Evolutionary conservation across 2,797 vertebrate species (phyloP).

Genomic region (Menidia menidia): DNA sequence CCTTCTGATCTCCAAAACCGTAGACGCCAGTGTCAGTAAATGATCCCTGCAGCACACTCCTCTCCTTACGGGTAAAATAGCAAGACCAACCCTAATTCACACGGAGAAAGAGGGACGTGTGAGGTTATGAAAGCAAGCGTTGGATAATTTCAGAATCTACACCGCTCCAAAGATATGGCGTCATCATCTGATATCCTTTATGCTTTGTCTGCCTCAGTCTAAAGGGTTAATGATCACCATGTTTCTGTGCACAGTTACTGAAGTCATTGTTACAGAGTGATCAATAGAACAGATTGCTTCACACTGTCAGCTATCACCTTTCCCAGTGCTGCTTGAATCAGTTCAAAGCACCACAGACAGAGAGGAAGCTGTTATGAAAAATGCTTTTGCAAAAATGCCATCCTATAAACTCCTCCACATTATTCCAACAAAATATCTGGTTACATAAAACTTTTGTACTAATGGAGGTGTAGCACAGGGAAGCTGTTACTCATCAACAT

Average conservation of each 20-base stretch:
- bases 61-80: slow-evolving; percentile 73
- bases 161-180: not conserved
- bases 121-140: slow-evolving; percentile 31
- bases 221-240: slow-evolving; percentile 60
- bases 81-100: slow-evolving; percentile 39
- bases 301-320: slow-evolving; percentile 86
- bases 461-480: slow-evolving; percentile 12
- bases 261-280: slow-evolving; percentile 79
- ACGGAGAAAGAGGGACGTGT: slow-evolving; percentile 13
- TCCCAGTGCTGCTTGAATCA: slow-evolving; percentile 74
- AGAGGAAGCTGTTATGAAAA: not conserved
- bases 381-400: not conserved
- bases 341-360: slow-evolving; percentile 55
- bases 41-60: slow-evolving; percentile 65
- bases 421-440: slow-evolving; percentile 24
- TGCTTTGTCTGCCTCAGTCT: slow-evolving; percentile 21
- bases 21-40: slow-evolving; percentile 76
- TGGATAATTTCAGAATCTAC: slow-evolving; percentile 17
- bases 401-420: not conserved
- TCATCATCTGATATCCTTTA: slow-evolving; percentile 5
- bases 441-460: not conserved
- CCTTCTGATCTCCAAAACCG: slow-evolving; percentile 80
- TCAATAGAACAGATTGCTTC: slow-evolving; percentile 86
- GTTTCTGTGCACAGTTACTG: slow-evolving; percentile 77
- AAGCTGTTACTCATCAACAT: slow-evolving; percentile 43